These are phyloP conservation scores for Protophormia terraenovae DNA, from an alignment of 2,888 invertebrate species.

Conservation along the genomic window DNA sequence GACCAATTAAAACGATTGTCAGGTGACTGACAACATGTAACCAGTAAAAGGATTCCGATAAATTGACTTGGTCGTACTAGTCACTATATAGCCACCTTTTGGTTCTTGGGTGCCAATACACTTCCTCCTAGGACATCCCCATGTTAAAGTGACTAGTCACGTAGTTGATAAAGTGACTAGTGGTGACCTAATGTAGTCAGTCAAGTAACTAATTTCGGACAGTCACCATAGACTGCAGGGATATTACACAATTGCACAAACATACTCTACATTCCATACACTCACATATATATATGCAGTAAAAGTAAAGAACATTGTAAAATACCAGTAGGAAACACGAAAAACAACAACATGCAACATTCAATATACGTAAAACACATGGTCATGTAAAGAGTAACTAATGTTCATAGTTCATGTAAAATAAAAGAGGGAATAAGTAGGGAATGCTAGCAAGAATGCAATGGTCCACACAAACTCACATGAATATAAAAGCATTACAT, in stretches of 20 bases:
- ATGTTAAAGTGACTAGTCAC: too few species aligned
- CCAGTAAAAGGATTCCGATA: too few species aligned
- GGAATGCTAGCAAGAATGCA: neutral
- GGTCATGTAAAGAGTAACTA: conserved; percentile 14
- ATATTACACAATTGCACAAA: neutral
- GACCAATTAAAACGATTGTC: too few species aligned
- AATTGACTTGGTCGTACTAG: too few species aligned
- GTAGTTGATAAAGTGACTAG: too few species aligned
- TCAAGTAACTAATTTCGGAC: too few species aligned
- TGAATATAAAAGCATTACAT: neutral
- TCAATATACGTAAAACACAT: conserved; percentile 19
- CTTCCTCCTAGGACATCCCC: too few species aligned
- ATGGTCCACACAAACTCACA: neutral
- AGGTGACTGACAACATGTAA: too few species aligned
- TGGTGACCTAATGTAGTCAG: too few species aligned
- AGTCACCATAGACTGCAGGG: too few species aligned
- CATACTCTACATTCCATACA: neutral
- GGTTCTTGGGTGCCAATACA: too few species aligned
- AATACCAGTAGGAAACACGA: conserved; percentile 27
- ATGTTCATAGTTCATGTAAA: neutral
- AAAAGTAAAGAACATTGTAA: conserved; percentile 20
- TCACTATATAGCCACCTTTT: too few species aligned
- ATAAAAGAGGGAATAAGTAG: neutral
- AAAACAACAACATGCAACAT: conserved; percentile 23
- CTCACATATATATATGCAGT: neutral